Evolutionary conservation across 1,140 invertebrate genomes (phyloP), one percentile per base, ranked within the genome.

Genomic region (Calliphora vicina): DNA sequence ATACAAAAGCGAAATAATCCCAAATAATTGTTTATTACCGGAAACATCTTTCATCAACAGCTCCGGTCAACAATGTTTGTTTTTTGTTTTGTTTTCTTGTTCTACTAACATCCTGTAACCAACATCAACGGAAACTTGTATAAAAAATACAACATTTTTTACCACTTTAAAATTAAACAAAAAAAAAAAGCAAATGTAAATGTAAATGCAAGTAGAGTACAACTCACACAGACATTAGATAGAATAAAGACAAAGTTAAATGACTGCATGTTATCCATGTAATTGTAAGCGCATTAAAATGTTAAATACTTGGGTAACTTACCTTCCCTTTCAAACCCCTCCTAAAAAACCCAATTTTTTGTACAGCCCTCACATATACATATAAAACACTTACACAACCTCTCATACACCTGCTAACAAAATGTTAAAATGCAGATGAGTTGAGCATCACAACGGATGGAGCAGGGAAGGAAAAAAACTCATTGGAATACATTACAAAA

Each of bases 251-350:
- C 45, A n/a, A 50, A 50, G 45, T 50, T 50, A 50, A 50, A 50
- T 50, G 45, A 50, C 45, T 50, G 17, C 45, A 50, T 50, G 12
- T 50, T 50, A 50, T 13, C 45, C 15, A 29, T 29, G 72, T 74
- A 74, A 74, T 74, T 74, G 72, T 74, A 74, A 74, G 72, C 26
- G 72, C 72, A 74, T 74, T 74, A 74, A 74, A 74, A 74, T 74
- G 72, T 74, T 74, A 74, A 74, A 74, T 35, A 74, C 72, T 74
- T 74, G 27, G 26, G 45, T 50, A 50, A 50, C 45, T 50, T 50
- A 50, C 8, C 13, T 50, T 12, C 15, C 12, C 12, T n/a, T n/a
- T n/a, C n/a, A n/a, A n/a, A n/a, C n/a, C n/a, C n/a, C n/a, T n/a
- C n/a, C n/a, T n/a, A n/a, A n/a, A n/a, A n/a, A n/a, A n/a, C n/a